Evolutionary conservation across 2,888 invertebrate species (phyloP), one percentile per base, ranked within the genome.

Genomic region (Drosophila picticornis): DNA sequence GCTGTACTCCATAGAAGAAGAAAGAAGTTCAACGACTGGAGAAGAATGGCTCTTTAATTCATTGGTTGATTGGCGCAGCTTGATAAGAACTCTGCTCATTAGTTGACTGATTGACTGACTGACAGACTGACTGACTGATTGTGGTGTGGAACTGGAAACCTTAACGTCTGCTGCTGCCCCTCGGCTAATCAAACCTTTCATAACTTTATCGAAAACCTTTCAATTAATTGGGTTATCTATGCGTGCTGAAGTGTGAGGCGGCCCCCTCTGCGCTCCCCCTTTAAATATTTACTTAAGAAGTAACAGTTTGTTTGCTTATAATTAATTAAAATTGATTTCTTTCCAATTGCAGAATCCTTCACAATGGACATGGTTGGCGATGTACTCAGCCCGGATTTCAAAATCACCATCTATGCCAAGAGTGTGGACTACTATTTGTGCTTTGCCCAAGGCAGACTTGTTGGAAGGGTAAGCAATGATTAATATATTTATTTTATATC

Each of bases 351-450:
- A 92, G 92, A 92, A 88, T 91, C 89, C 83, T 89, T 92, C 70
- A 91, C 84, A 61, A 91, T 92, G 90, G 86, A 89, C 85, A 86
- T 86, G 84, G 91, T 90, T 80, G 91, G 88, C 87, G 92, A 92
- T 88, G 84, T 81, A 56, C 67, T 90, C 69, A 82, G 76, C 80
- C 75, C 75, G 67, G 89, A 88, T 69, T 92, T 92, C 92, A 92
- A 89, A 84, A 88, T 92, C 66, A 92, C 92, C 67, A 79, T 92
- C 38, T 93, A 90, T 88, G 88, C 92, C 81, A 91, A 85, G 79
- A 91, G 91, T 84, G 92, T 91, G 72, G 87, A 84, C 46, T 89
- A 87, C 51, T 93, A 88, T 82, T 86, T 92, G 72, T 92, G 92
- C 85, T 92, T 93, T 83, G 86, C 81, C 69, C 80, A 82, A 67